Conservation (phyloP, 1,140 invertebrate species). For the Tetramorium parvispinum region DNA sequence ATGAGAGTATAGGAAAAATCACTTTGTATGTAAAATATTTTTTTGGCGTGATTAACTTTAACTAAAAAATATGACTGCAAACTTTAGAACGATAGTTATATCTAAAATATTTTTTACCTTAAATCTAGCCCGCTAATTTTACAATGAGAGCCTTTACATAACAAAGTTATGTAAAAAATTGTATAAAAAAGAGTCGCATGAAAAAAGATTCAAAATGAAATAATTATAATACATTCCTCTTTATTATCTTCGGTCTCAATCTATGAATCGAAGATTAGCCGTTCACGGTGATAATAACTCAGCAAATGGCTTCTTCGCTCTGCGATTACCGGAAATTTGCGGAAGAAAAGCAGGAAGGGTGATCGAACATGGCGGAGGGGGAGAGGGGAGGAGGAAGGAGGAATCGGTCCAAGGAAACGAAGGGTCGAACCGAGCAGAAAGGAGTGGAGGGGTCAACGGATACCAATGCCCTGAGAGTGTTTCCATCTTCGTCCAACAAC, state of each 20-base stretch:
- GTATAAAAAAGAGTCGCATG: background rate
- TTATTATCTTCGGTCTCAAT: background rate
- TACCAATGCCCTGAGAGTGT: constrained; percentile 27
- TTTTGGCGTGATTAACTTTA: too few relatives aligned
- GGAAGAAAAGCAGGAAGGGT: constrained; percentile 17
- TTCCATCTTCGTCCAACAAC: constrained; percentile 63
- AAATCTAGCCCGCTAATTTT: background rate
- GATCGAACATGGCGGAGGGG: constrained; percentile 12
- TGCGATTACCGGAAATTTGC: constrained; percentile 40
- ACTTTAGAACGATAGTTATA: too few relatives aligned
- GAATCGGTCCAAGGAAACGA: background rate
- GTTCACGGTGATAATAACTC: constrained; percentile 57
- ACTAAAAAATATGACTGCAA: too few relatives aligned
- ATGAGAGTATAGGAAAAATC: too few relatives aligned
- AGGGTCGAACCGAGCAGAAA: background rate
- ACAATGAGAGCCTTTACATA: too few relatives aligned
- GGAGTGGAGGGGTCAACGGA: background rate
- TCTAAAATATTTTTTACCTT: background rate
- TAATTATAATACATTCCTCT: constrained; percentile 19
- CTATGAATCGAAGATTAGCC: constrained; percentile 45
- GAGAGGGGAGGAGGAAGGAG: background rate
- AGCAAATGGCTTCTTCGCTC: constrained; percentile 34
- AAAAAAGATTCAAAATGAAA: background rate
- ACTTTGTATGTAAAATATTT: too few relatives aligned
- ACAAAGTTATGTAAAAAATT: background rate